A percentile compares a stretch with the other conserved stretches of the same genome.
Conservation (phyloP, 2,888 invertebrate species). For the Empis livida region DNA sequence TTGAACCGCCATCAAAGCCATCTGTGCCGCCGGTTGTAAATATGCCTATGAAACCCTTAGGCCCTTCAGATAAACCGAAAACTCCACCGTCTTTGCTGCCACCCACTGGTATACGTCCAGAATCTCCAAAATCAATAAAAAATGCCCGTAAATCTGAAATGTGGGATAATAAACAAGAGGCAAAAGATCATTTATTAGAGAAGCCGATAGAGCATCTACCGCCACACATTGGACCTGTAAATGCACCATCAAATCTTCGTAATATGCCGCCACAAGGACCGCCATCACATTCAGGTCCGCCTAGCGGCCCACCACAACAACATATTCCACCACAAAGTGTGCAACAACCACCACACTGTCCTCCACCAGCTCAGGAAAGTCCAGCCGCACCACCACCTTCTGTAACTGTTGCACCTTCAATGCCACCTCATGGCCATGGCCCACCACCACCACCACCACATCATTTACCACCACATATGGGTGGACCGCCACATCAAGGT, state of each 20-base stretch:
- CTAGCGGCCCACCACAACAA: slow-evolving; percentile 6
- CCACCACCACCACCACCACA: background rate
- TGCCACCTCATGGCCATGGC: slow-evolving; percentile 21
- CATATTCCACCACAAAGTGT: background rate
- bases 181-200: background rate
- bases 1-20: slow-evolving; percentile 29
- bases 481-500: slow-evolving; percentile 20
- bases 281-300: slow-evolving; percentile 5
- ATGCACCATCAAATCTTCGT: slow-evolving; percentile 5
- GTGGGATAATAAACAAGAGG: no score
- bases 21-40: slow-evolving; percentile 22
- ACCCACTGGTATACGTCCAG: background rate
- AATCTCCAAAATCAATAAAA: slow-evolving; percentile 13
- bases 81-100: slow-evolving; percentile 7
- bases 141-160: slow-evolving; percentile 10
- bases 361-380: background rate
- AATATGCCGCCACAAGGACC: slow-evolving; percentile 6
- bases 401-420: slow-evolving; percentile 16
- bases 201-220: background rate
- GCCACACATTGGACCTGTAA: slow-evolving; percentile 3
- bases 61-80: slow-evolving; percentile 12
- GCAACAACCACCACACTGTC: background rate
- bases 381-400: slow-evolving; percentile 10
- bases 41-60: slow-evolving; percentile 1
- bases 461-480: slow-evolving; percentile 26